These are phyloP conservation scores for Enchytraeus crypticus DNA, from an alignment of 2,888 invertebrate genomes.

Conservation along the genomic window DNA sequence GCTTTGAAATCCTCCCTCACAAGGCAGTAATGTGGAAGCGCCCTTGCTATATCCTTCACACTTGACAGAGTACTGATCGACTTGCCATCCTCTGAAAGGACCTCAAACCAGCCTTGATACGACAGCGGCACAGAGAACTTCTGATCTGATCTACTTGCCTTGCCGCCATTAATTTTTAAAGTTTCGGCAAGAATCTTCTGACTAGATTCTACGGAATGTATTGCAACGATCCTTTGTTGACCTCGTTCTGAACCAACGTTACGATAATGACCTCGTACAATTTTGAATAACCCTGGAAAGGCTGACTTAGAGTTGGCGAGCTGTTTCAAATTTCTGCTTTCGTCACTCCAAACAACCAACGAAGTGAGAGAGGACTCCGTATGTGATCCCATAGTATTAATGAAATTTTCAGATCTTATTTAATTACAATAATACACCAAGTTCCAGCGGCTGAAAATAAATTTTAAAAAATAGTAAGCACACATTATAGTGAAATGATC, in stretches of 20 bases:
- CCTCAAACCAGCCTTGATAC: conserved; percentile 84
- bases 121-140: conserved; percentile 80
- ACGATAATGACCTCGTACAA: conserved; percentile 86
- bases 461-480: no score
- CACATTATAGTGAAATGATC: no score
- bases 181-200: conserved; percentile 57
- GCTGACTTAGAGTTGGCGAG: conserved; percentile 55
- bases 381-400: no score
- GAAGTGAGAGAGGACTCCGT: background rate
- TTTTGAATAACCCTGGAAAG: conserved; percentile 78
- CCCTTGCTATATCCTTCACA: conserved; percentile 66
- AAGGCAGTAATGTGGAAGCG: conserved; percentile 55
- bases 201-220: conserved; percentile 66
- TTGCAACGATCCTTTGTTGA: conserved; percentile 73
- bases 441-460: no score
- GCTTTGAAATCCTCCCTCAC: conserved; percentile 55
- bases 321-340: conserved; percentile 42
- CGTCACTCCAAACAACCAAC: conserved; percentile 33
- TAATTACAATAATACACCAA: no score
- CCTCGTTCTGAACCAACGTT: conserved; percentile 75
- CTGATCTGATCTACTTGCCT: conserved; percentile 27
- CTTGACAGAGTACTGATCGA: conserved; percentile 81
- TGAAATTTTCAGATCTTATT: no score
- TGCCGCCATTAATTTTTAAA: conserved; percentile 20
- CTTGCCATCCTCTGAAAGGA: conserved; percentile 84